phyloP scores from a whole-genome alignment of 2,797 vertebrate genomes.

The Falco cherrug region DNA sequence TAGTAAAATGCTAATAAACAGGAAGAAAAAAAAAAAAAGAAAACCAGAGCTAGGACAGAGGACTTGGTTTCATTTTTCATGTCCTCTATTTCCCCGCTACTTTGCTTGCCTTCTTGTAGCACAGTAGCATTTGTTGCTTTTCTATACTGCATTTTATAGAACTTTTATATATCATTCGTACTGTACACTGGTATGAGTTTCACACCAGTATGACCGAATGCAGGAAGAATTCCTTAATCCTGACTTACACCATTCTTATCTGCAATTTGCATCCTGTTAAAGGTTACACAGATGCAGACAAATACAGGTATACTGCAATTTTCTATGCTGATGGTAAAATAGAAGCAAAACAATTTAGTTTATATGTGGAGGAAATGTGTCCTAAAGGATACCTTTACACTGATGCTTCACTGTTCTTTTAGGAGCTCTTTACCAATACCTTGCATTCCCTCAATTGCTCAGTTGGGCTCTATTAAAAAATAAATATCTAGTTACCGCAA shows the following conservation, averaged over 20 bases:
- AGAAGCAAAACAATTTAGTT: constrained; percentile 45
- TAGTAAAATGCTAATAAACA: background rate
- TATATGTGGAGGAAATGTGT: background rate
- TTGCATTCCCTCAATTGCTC: background rate
- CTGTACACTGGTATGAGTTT: background rate
- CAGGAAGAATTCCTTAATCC: background rate
- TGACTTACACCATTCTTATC: background rate
- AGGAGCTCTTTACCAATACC: constrained; percentile 7
- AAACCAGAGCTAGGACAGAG: background rate
- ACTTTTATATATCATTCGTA: background rate
- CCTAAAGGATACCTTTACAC: background rate
- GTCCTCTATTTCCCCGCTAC: background rate
- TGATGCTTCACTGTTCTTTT: constrained; percentile 2
- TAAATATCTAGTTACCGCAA: background rate
- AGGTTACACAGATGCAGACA: background rate
- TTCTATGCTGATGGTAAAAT: background rate
- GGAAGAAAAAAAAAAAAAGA: background rate
- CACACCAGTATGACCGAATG: background rate
- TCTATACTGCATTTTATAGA: background rate
- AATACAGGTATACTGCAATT: background rate
- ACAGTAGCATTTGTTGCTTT: background rate
- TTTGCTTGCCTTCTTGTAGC: background rate
- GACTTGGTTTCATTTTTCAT: background rate
- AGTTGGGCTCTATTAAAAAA: constrained; percentile 7
- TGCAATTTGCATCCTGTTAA: background rate